Base-by-base conservation (phyloP, 2,797 vertebrate species). In the Lemur catta region DNA sequence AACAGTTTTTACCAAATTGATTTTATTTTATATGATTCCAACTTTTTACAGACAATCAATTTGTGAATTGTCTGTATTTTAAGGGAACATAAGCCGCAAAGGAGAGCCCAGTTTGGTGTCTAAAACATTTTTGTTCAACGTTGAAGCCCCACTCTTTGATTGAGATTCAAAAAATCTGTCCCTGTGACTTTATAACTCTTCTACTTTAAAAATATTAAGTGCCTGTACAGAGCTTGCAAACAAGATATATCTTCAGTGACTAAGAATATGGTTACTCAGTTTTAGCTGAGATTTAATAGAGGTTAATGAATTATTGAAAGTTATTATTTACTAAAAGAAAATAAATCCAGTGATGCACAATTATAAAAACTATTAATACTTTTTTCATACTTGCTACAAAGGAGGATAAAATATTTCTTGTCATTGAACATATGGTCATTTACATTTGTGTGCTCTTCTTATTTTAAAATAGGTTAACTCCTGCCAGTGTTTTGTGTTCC, bases 321-420 rank as follows among this genome's bases (percentile, higher is more conserved):
- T 43, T 84, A 80, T 67, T 92, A 94, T 94, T 97, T 89, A 80
- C 65, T 79, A 81, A 94, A 92, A 93, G 28, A 91, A 97, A 96
- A 85, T 20, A 93, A 93, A 87, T 3, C 1, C 24, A 38, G 17
- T 61, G 13, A 13, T 76, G 33, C 12, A 91, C 26, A 67, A 71
- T 94, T 95, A 93, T 52, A 92, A 91, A 91, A 95, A 22, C 6
- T 28, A 91, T 38, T 55, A 76, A 90, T 79, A 57, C 7, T n/a
- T 86, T 71, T 91, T 50, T 84, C 76, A 75, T 69, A 80, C 46
- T 85, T 88, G 67, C 69, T 82, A 85, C 46, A 20, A 95, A 50
- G 33, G n/a, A 79, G 26, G 38, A 38, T 41, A 95, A 87, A 92
- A 82, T 90, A 67, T 81, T 97, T 79, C 59, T 57, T 91, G 12